Evolutionary conservation across 2,113 vertebrate species (phyloP).

Genomic region (Podilymbus podiceps): DNA sequence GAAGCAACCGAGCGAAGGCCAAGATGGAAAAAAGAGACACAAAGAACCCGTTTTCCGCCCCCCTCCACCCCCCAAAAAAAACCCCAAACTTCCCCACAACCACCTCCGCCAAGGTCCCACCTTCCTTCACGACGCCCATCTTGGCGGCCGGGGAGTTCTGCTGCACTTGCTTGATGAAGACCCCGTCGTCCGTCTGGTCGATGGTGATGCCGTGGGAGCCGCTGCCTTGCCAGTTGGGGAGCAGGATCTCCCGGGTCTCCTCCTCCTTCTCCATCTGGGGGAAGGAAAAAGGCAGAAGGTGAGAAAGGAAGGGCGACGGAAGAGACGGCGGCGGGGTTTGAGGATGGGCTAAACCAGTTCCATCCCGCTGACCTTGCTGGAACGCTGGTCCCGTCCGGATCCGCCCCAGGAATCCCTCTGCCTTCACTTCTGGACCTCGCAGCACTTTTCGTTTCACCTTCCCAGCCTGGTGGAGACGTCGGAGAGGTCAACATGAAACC

Average conservation of each 20-base stretch:
- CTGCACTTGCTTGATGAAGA: slow-evolving; percentile 87
- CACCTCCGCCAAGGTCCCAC: slow-evolving; percentile 45
- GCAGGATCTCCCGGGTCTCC: slow-evolving; percentile 86
- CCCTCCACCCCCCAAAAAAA: not conserved
- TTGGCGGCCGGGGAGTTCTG: slow-evolving; percentile 87
- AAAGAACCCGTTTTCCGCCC: accelerated
- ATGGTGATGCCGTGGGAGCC: slow-evolving; percentile 90
- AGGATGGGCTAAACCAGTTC: not conserved
- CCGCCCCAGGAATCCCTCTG: slow-evolving; percentile 10
- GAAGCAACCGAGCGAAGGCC: not conserved
- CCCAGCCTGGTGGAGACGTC: not conserved
- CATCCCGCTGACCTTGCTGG: not conserved
- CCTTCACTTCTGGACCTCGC: not conserved
- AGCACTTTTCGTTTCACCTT: not conserved
- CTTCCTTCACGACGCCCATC: slow-evolving; percentile 88
- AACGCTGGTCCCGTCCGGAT: not conserved
- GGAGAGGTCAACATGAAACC: not conserved
- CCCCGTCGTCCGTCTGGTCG: slow-evolving; percentile 81
- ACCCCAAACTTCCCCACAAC: not conserved
- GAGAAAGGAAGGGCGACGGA: not conserved
- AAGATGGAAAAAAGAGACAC: not conserved
- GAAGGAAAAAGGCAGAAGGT: too few relatives aligned
- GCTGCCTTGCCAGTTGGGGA: slow-evolving; percentile 88
- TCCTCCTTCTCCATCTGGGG: slow-evolving; percentile 88
- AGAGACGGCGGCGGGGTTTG: accelerated